Conservation (phyloP, 2,113 vertebrate genomes). For the Arvicanthis niloticus region DNA sequence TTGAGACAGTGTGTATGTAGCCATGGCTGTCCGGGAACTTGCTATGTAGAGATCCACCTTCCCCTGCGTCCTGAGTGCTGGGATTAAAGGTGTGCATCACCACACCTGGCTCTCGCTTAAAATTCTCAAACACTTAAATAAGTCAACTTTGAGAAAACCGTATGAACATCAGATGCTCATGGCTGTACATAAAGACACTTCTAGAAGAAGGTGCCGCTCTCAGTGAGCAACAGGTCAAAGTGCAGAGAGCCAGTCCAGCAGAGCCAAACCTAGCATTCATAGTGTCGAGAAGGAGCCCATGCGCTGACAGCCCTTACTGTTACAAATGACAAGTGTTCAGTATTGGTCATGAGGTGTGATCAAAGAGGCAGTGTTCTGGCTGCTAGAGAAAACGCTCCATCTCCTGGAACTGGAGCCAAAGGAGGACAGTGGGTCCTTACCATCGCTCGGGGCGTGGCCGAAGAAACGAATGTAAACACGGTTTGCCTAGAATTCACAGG, state of each 20-base stretch:
- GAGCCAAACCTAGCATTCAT: neutral
- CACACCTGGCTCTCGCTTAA: neutral
- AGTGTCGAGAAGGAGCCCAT: neutral
- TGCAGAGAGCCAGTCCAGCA: neutral
- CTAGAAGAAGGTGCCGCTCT: neutral
- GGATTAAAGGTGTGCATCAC: neutral
- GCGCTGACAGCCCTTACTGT: neutral
- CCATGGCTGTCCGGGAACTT: neutral
- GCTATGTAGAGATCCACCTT: neutral
- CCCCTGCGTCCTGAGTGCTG: neutral
- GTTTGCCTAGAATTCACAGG: neutral
- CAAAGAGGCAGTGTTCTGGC: neutral
- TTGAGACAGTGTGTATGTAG: neutral
- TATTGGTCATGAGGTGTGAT: neutral
- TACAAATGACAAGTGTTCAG: neutral
- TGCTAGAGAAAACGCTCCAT: neutral
- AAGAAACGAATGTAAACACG: neutral
- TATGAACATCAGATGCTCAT: neutral
- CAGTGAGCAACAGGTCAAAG: neutral
- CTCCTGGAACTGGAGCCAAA: neutral
- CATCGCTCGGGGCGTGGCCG: neutral
- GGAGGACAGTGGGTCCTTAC: neutral
- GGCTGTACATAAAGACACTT: neutral
- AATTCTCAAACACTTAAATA: constrained; percentile 45
- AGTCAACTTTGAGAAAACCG: neutral